These are phyloP conservation scores for Cephus runcator DNA, from an alignment of 2,888 invertebrate species.

Conservation along the genomic window DNA sequence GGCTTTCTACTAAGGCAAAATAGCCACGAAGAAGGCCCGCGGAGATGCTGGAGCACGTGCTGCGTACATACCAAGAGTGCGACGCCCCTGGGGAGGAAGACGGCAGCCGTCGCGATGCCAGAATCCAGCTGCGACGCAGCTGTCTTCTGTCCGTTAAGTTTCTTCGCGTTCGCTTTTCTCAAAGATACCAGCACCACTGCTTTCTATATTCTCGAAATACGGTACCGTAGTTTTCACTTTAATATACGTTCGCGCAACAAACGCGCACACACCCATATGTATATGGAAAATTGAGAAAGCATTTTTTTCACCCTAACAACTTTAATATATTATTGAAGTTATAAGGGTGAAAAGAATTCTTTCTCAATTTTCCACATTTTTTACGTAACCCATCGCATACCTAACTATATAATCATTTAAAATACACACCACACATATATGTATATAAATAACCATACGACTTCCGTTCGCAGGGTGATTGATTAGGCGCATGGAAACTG, in stretches of 20 bases:
- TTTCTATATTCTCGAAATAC: not conserved
- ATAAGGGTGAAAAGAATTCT: not conserved
- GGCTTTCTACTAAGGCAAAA: slow-evolving; percentile 24
- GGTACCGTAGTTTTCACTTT: not conserved
- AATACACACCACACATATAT: not conserved
- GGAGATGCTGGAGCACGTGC: slow-evolving; percentile 15
- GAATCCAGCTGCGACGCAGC: slow-evolving; percentile 60
- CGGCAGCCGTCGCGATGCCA: slow-evolving; percentile 51
- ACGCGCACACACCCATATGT: too few relatives aligned
- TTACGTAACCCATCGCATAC: not conserved
- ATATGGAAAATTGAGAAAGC: too few relatives aligned
- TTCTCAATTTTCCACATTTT: not conserved
- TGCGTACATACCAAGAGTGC: slow-evolving; percentile 21
- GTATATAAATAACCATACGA: not conserved
- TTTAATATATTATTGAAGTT: not conserved
- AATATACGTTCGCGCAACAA: not conserved
- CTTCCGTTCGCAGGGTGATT: not conserved
- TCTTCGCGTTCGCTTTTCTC: slow-evolving; percentile 5
- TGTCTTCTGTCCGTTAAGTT: slow-evolving; percentile 47
- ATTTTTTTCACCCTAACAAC: too few relatives aligned
- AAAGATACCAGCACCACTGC: not conserved
- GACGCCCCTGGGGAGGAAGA: slow-evolving; percentile 33
- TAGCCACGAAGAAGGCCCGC: slow-evolving; percentile 16
- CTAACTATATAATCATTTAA: not conserved
- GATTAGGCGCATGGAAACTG: not conserved